These are phyloP conservation scores for Eilema caniola DNA, from an alignment of 2,888 invertebrate genomes.

Conservation along the genomic window DNA sequence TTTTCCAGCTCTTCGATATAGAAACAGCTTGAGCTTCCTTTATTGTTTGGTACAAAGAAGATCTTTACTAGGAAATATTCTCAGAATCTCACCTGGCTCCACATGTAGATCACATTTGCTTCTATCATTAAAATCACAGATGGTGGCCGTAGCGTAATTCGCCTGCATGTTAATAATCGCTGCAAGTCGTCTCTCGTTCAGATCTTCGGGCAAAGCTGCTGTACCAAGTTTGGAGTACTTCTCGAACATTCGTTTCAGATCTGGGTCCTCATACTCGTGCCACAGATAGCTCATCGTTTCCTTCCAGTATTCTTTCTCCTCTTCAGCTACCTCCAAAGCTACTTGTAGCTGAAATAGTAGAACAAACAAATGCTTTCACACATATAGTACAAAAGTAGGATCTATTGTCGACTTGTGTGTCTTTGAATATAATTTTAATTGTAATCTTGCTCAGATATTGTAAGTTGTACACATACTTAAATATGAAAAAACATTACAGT, in stretches of 20 bases:
- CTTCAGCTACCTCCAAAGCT: conserved; percentile 78
- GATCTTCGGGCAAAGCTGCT: conserved; percentile 90
- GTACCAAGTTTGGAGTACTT: conserved; percentile 90
- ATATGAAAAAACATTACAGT: too few species aligned
- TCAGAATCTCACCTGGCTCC: conserved; percentile 88
- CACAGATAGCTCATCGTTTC: conserved; percentile 91
- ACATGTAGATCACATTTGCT: conserved; percentile 90
- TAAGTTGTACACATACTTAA: too few species aligned
- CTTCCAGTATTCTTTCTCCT: conserved; percentile 89
- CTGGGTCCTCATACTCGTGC: conserved; percentile 89
- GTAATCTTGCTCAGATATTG: too few species aligned
- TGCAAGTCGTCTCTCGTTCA: conserved; percentile 87
- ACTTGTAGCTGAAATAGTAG: conserved; percentile 64
- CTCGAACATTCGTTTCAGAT: conserved; percentile 91
- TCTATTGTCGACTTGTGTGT: neutral
- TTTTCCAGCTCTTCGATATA: neutral
- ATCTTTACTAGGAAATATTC: neutral
- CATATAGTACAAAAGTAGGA: neutral
- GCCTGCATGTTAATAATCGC: conserved; percentile 91
- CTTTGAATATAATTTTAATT: too few species aligned
- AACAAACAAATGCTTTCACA: neutral
- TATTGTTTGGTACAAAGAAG: neutral
- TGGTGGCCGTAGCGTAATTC: conserved; percentile 92
- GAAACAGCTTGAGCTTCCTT: neutral
- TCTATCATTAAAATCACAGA: conserved; percentile 89